Conservation (phyloP, 2,888 invertebrate genomes). For the Agrotis segetum region DNA sequence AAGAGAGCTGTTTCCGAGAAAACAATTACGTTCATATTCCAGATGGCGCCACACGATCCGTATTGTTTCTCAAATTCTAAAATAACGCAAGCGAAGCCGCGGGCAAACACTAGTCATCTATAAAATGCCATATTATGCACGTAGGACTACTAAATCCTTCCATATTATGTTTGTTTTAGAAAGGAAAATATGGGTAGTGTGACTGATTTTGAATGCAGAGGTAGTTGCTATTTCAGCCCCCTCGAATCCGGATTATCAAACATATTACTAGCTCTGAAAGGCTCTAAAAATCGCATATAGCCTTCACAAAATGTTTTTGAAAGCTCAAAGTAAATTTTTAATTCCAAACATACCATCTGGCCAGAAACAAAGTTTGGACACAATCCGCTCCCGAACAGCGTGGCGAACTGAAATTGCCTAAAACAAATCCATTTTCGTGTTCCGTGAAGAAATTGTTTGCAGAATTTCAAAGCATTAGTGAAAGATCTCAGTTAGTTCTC, state of each 20-base stretch:
- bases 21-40: too few species aligned
- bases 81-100: too few species aligned
- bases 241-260: conserved; percentile 10
- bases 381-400: conserved; percentile 35
- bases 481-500: conserved; percentile 14
- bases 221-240: conserved; percentile 22
- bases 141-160: conserved; percentile 35
- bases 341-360: conserved; percentile 56
- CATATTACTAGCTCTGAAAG: neutral
- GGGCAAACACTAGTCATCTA: too few species aligned
- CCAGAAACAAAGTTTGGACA: conserved; percentile 40
- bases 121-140: conserved; percentile 43
- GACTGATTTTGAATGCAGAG: conserved; percentile 16
- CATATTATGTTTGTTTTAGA: conserved; percentile 53
- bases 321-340: conserved; percentile 44
- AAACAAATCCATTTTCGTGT: conserved; percentile 48
- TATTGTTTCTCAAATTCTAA: too few species aligned
- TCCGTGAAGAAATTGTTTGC: conserved; percentile 37
- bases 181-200: conserved; percentile 16
- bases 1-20: too few species aligned
- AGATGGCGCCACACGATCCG: too few species aligned
- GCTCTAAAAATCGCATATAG: conserved; percentile 8
- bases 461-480: conserved; percentile 28
- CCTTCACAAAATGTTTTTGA: conserved; percentile 23
- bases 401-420: conserved; percentile 45